phyloP scores from a whole-genome alignment of 2,113 vertebrate species.

The Serilophus lunatus region DNA sequence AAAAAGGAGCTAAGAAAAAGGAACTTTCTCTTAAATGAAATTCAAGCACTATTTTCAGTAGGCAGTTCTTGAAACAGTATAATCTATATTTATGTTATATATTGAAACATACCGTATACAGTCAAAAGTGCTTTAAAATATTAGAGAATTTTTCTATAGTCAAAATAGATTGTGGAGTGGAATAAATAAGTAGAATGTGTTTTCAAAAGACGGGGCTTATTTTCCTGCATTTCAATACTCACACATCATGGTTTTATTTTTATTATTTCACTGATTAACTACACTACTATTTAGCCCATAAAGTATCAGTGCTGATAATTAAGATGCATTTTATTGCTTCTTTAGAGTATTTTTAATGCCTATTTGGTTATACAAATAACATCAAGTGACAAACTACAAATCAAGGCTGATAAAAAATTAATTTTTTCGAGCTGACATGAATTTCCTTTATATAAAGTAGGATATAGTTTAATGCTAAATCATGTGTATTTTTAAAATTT shows the following conservation, averaged over 20 bases:
- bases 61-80: background rate
- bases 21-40: background rate
- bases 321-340: background rate
- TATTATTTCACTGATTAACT: background rate
- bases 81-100: background rate
- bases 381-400: background rate
- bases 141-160: background rate
- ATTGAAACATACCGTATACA: background rate
- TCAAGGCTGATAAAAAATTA: background rate
- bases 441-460: background rate
- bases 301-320: background rate
- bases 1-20: background rate
- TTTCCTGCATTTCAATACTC: background rate
- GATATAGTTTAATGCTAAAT: background rate
- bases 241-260: background rate
- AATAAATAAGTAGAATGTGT: background rate
- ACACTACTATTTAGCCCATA: background rate
- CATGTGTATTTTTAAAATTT: background rate
- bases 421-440: background rate
- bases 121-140: background rate
- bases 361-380: background rate
- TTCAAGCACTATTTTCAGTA: background rate
- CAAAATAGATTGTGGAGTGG: background rate
- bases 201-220: background rate
- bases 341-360: background rate